Evolutionary conservation across 2,797 vertebrate species (phyloP), one percentile per base, ranked within the genome.

Genomic region (Gallinago solitaria): DNA sequence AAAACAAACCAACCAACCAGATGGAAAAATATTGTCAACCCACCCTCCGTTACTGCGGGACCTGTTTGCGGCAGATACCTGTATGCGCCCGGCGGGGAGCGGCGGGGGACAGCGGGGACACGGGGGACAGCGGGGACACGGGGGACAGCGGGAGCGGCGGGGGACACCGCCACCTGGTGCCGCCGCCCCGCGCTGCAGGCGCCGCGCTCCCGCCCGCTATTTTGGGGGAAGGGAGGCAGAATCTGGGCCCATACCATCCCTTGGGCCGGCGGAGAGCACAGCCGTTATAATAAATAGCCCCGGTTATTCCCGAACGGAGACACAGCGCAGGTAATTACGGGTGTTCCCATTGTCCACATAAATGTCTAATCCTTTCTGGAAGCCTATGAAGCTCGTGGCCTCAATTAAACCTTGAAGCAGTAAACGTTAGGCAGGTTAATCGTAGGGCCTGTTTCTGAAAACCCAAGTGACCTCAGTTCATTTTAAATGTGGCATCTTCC

Each of bases 161-260:
- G 56, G 64, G 12, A 60, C 39, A 43, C 78, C 96, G 54, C 96
- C 97, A 95, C 88, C 98, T 98, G 90, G 90, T 97, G 98, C 67
- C 69, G 8, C 17, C 87, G 43, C 35, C 28, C 18, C 54, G 82
- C 90, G 87, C 65, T 92, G 74, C 96, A 92, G 53, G 11, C n/a
- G 5, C 50, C 5, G 8, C 25, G 16, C 25, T 33, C 84, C 64
- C 67, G 50, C 37, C 87, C 15, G 30, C 30, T 43, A 16, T 24
- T 64, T 43, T 15, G 39, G 39, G 30, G 12, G 51, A 73, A 32
- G 12, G 54, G 77, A 56, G 45, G n/a, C 30, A 47, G 35, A 47
- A 39, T 32, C 67, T 47, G 64, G 61, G 10, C 33, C 71, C 82
- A 57, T 24, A 65, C 37, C 68, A 70, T 50, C 60, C 67, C 68